phyloP scores from a whole-genome alignment of 2,888 invertebrate genomes.

The Noctua janthina region DNA sequence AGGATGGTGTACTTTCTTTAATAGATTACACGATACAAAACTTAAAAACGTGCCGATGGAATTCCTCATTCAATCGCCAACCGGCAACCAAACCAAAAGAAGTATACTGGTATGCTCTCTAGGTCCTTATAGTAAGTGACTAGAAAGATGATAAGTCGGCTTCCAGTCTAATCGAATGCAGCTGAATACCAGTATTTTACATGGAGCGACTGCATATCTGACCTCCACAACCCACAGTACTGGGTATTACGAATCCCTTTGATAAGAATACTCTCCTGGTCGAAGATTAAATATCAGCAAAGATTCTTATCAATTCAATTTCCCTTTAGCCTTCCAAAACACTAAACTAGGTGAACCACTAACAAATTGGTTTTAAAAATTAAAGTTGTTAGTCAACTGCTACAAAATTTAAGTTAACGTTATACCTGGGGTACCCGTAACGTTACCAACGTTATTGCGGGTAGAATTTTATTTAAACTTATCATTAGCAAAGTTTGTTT shows the following conservation, averaged over 20 bases:
- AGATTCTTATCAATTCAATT: background rate
- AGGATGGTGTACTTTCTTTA: too few species aligned
- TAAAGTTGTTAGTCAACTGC: background rate
- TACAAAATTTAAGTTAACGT: slow-evolving; percentile 28
- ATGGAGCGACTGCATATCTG: too few species aligned
- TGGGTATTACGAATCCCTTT: too few species aligned
- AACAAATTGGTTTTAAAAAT: slow-evolving; percentile 24
- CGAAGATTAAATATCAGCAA: background rate
- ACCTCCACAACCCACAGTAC: too few species aligned
- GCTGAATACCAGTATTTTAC: too few species aligned
- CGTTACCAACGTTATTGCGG: slow-evolving; percentile 44
- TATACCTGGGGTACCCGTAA: background rate
- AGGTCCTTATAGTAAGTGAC: too few species aligned
- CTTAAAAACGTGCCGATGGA: background rate
- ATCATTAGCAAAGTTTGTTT: slow-evolving; percentile 50
- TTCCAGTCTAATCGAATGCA: too few species aligned
- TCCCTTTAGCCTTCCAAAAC: background rate
- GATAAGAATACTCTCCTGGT: background rate
- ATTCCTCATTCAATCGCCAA: background rate
- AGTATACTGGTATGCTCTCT: background rate
- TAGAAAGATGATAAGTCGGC: too few species aligned
- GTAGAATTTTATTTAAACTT: slow-evolving; percentile 44
- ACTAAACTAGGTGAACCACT: background rate
- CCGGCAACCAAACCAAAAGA: background rate
- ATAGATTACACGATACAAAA: background rate